phyloP scores from a whole-genome alignment of 2,797 vertebrate genomes.

The Ctenopoma multispine region DNA sequence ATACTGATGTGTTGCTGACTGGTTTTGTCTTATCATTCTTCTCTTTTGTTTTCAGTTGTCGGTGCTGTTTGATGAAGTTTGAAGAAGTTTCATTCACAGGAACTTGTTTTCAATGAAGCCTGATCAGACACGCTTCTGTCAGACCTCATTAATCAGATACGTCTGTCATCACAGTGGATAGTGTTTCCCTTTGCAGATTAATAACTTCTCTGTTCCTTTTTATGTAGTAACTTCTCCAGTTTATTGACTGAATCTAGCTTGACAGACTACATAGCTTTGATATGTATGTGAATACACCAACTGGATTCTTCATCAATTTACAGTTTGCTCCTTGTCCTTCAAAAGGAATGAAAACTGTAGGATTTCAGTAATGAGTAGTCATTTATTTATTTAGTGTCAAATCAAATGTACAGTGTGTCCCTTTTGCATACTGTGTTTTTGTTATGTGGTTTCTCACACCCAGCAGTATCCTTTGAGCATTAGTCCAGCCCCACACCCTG shows the following conservation, averaged over 20 bases:
- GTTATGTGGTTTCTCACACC: too few species aligned
- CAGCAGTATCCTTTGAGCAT: too few species aligned
- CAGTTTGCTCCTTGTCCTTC: too few species aligned
- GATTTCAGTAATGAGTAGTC: not conserved
- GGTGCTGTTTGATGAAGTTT: not conserved
- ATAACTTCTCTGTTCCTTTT: not conserved
- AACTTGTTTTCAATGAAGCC: slow-evolving; percentile 33
- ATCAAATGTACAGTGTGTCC: not conserved
- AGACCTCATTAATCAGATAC: slow-evolving; percentile 34
- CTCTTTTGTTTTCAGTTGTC: slow-evolving; percentile 22
- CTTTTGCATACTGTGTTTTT: too few species aligned
- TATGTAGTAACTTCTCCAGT: slow-evolving; percentile 9
- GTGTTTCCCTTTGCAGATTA: slow-evolving; percentile 11
- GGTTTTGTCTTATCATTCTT: slow-evolving; percentile 7
- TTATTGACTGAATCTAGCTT: slow-evolving; percentile 18
- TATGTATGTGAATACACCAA: not conserved
- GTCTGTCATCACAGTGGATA: slow-evolving; percentile 10
- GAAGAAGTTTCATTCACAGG: slow-evolving; percentile 39
- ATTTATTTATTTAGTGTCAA: not conserved
- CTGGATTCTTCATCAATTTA: not conserved
- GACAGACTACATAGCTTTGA: not conserved
- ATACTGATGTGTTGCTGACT: not conserved
- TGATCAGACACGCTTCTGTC: slow-evolving; percentile 28
- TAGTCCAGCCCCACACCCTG: too few species aligned
- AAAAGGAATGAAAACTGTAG: not conserved